Evolutionary conservation across 2,888 invertebrate genomes (phyloP).

Genomic region (Drosophila koepferae): DNA sequence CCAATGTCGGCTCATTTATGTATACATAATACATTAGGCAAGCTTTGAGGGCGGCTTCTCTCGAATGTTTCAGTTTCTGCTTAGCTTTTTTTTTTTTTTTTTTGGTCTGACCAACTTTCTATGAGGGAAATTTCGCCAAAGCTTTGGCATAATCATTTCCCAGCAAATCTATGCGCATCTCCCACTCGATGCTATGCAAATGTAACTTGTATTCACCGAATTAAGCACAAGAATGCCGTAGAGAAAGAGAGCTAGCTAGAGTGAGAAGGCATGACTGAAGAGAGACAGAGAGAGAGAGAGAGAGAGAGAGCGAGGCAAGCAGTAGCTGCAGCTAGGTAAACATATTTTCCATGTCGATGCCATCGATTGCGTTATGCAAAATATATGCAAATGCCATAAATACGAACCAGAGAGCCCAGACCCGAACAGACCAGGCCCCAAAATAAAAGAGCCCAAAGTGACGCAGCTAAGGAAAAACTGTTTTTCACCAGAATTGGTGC

Average conservation of each 20-base stretch:
- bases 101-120: conserved; percentile 69
- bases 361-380: conserved; percentile 85
- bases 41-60: conserved; percentile 62
- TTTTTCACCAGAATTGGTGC: conserved; percentile 61
- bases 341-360: conserved; percentile 84
- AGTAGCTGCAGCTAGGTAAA: conserved; percentile 67
- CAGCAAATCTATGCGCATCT: conserved; percentile 81
- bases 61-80: conserved; percentile 45
- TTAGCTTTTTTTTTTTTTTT: no score
- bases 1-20: conserved; percentile 38
- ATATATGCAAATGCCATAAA: conserved; percentile 83
- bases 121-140: conserved; percentile 64
- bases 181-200: conserved; percentile 73
- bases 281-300: conserved; percentile 17
- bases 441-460: conserved; percentile 43
- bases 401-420: conserved; percentile 52
- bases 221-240: conserved; percentile 61
- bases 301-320: conserved; percentile 20
- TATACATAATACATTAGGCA: conserved; percentile 70
- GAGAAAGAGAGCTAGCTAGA: conserved; percentile 16
- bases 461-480: conserved; percentile 59
- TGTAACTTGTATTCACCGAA: conserved; percentile 63
- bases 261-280: conserved; percentile 4
- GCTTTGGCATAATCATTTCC: conserved; percentile 73
- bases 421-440: conserved; percentile 23